phyloP scores from a whole-genome alignment of 2,113 vertebrate genomes.

The Pao palembangensis region DNA sequence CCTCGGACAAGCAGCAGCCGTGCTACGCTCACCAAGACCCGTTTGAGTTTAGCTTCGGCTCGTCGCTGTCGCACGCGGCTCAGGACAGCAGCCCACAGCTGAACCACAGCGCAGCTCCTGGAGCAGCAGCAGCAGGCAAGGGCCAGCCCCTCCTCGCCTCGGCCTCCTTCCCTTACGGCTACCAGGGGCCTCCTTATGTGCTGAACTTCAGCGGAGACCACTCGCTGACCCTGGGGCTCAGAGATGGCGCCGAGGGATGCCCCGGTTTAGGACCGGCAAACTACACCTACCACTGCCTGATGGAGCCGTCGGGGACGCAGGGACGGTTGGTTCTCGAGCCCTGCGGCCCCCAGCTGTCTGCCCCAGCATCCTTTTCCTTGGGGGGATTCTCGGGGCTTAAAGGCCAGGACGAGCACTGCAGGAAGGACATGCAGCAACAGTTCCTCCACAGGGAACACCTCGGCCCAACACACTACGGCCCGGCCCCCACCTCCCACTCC shows the following conservation, averaged over 20 bases:
- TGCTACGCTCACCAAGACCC: constrained; percentile 70
- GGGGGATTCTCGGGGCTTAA: constrained; percentile 67
- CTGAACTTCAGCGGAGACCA: constrained; percentile 79
- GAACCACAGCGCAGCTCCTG: constrained; percentile 53
- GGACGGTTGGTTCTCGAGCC: constrained; percentile 75
- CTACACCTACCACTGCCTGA: constrained; percentile 80
- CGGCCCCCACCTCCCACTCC: constrained; percentile 65
- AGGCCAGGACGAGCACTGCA: constrained; percentile 58
- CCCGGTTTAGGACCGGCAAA: constrained; percentile 67
- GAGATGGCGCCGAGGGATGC: constrained; percentile 70
- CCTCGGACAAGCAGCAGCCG: constrained; percentile 62
- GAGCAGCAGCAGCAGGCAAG: constrained; percentile 56
- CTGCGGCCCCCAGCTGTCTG: constrained; percentile 61
- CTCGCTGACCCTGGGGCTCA: constrained; percentile 75
- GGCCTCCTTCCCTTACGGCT: constrained; percentile 60
- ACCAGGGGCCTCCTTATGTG: constrained; percentile 72
- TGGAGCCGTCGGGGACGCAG: constrained; percentile 79
- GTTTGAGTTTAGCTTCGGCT: constrained; percentile 66
- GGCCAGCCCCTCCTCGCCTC: constrained; percentile 46
- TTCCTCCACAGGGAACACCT: constrained; percentile 63
- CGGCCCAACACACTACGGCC: constrained; percentile 58
- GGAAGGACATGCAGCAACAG: constrained; percentile 68
- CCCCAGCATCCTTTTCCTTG: constrained; percentile 56
- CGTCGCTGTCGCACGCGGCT: constrained; percentile 61
- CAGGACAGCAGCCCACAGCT: constrained; percentile 67